Percentiles rank a stretch among this genome's conserved stretches.
Conservation (phyloP, 2,113 vertebrate genomes). For the Todiramphus chloris region DNA sequence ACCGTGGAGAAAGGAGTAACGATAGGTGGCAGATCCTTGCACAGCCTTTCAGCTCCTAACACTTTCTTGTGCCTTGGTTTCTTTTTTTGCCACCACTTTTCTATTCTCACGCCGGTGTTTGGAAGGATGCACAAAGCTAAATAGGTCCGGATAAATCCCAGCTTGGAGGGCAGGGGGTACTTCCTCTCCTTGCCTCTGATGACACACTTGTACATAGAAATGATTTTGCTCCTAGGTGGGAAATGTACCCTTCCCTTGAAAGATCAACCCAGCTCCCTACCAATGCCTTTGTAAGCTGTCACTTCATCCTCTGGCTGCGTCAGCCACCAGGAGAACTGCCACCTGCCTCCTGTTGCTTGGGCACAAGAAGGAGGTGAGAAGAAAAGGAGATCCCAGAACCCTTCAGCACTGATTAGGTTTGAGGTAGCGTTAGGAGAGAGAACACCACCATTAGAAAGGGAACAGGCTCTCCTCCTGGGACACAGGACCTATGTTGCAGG, state of each 20-base stretch:
- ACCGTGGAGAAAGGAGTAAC: neutral
- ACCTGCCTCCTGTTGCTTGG: neutral
- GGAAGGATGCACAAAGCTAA: neutral
- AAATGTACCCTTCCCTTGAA: neutral
- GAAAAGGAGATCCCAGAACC: neutral
- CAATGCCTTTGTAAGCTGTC: neutral
- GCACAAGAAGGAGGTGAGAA: neutral
- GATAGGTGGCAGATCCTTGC: neutral
- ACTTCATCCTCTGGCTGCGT: neutral
- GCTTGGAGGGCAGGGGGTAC: neutral
- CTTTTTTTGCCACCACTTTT: neutral
- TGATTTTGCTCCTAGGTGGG: neutral
- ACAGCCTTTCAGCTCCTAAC: neutral
- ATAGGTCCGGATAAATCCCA: neutral
- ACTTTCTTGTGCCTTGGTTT: neutral
- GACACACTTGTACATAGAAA: neutral
- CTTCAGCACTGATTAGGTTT: neutral
- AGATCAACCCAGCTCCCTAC: neutral
- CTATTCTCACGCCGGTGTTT: too few relatives aligned
- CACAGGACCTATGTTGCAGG: neutral
- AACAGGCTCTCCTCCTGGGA: neutral
- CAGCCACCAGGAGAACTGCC: neutral
- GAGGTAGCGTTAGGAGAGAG: rapidly evolving
- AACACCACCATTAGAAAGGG: rapidly evolving
- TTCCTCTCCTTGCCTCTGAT: neutral